Conservation (phyloP, 2,888 invertebrate species). For the Drosophila tripunctata region DNA sequence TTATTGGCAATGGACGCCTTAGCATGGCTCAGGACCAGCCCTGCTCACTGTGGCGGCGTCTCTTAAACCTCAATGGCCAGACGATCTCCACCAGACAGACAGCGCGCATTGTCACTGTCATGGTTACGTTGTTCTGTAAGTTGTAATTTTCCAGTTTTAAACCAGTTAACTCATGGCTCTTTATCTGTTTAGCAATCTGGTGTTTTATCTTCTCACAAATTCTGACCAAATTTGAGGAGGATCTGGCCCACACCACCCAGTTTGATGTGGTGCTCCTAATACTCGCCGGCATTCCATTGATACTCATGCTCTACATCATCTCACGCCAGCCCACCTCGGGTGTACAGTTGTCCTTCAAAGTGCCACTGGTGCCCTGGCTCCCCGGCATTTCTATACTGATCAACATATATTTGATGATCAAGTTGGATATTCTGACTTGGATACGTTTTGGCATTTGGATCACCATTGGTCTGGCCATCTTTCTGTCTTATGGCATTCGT, state of each 20-base stretch:
- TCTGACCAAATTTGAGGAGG: conserved; percentile 75
- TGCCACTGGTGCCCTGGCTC: conserved; percentile 92
- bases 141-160: neutral
- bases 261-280: conserved; percentile 58
- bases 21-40: conserved; percentile 50
- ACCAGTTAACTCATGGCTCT: no score
- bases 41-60: conserved; percentile 74
- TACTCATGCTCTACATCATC: conserved; percentile 85
- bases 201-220: conserved; percentile 75
- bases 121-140: conserved; percentile 84
- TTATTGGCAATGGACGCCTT: conserved; percentile 56
- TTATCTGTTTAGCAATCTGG: conserved; percentile 76
- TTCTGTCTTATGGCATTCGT: conserved; percentile 86
- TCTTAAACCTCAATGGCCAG: conserved; percentile 84
- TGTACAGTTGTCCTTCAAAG: conserved; percentile 87
- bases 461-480: conserved; percentile 88
- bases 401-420: conserved; percentile 92
- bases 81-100: conserved; percentile 84
- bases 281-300: conserved; percentile 61
- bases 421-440: conserved; percentile 90
- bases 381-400: conserved; percentile 92
- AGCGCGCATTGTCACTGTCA: conserved; percentile 83
- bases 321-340: conserved; percentile 87
- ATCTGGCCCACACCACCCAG: conserved; percentile 46
- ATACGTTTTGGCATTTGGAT: conserved; percentile 93